A percentile compares a stretch with the other conserved stretches of the same genome.
These are phyloP conservation scores for Aurelia sp. DNA, from an alignment of 30 jellyfish, hydroid and myxozoan species.

Conservation along the genomic window DNA sequence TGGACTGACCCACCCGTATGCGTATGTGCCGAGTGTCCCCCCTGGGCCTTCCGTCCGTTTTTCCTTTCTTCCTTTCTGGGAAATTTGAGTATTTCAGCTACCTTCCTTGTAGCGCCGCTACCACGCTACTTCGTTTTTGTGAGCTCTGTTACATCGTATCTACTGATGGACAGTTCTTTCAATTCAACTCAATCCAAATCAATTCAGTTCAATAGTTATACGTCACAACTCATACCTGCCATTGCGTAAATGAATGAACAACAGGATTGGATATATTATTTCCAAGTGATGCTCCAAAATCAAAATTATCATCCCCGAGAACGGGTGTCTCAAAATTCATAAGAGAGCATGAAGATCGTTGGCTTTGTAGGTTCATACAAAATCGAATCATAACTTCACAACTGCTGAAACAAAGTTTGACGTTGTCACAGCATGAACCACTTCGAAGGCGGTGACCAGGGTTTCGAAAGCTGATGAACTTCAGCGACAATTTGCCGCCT, in stretches of 20 bases:
- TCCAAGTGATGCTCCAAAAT: constrained; percentile 49
- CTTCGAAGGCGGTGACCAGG: constrained; percentile 37
- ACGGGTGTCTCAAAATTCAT: constrained; percentile 43
- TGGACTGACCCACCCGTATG: too few relatives aligned
- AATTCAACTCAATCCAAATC: too few relatives aligned
- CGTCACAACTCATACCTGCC: constrained; percentile 36
- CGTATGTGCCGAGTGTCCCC: too few relatives aligned
- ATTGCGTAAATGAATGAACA: constrained; percentile 14
- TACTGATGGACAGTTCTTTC: too few relatives aligned
- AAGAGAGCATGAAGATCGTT: constrained; percentile 20
- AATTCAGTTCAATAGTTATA: too few relatives aligned
- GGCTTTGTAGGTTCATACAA: constrained; percentile 45
- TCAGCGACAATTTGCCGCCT: constrained; percentile 43
- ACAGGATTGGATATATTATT: constrained; percentile 40
- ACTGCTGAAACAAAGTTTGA: background rate
- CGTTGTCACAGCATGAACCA: constrained; percentile 49
- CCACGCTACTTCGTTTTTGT: too few relatives aligned
- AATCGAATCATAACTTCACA: constrained; percentile 42
- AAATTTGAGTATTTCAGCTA: too few relatives aligned
- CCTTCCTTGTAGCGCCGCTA: too few relatives aligned
- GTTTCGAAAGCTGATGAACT: constrained; percentile 22
- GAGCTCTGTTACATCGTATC: too few relatives aligned
- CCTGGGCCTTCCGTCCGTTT: too few relatives aligned
- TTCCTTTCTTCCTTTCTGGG: too few relatives aligned
- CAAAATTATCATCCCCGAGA: constrained; percentile 41